Evolutionary conservation across 2,888 invertebrate genomes (phyloP).

Genomic region (Nomada goodeniana): DNA sequence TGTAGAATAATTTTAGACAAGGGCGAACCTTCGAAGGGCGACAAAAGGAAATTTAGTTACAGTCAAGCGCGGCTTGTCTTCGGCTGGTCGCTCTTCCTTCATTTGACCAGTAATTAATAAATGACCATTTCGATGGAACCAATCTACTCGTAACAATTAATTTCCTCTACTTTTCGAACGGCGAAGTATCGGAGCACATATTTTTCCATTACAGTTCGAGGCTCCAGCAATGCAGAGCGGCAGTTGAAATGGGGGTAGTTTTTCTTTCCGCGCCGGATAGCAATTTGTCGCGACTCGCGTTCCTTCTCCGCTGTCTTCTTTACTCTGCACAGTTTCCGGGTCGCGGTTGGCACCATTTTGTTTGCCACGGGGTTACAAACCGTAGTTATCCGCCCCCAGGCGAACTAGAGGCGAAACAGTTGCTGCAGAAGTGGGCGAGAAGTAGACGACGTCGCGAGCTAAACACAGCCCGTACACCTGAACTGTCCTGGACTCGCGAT

Average conservation of each 20-base stretch:
- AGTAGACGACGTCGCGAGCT: slow-evolving; percentile 6
- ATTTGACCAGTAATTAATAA: no score
- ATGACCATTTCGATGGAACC: no score
- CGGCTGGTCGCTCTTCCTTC: no score
- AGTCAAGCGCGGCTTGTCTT: no score
- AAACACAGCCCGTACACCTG: not conserved
- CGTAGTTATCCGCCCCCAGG: slow-evolving; percentile 9
- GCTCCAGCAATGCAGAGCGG: no score
- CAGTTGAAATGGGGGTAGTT: no score
- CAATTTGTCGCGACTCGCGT: no score
- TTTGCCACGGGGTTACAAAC: slow-evolving; percentile 9
- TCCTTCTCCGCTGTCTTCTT: not conserved
- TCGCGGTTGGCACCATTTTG: slow-evolving; percentile 47
- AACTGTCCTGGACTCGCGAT: slow-evolving; percentile 40
- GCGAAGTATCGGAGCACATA: no score
- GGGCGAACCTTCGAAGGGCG: not conserved
- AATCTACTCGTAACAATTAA: no score
- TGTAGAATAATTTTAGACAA: not conserved
- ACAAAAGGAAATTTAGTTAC: not conserved
- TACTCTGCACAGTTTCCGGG: not conserved
- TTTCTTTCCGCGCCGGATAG: no score
- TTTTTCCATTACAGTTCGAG: no score
- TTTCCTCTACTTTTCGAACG: no score
- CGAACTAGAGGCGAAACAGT: slow-evolving; percentile 31
- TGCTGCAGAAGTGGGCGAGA: slow-evolving; percentile 27